Evolutionary conservation across 2,797 vertebrate genomes (phyloP).

Genomic region (Apodemus agrarius): DNA sequence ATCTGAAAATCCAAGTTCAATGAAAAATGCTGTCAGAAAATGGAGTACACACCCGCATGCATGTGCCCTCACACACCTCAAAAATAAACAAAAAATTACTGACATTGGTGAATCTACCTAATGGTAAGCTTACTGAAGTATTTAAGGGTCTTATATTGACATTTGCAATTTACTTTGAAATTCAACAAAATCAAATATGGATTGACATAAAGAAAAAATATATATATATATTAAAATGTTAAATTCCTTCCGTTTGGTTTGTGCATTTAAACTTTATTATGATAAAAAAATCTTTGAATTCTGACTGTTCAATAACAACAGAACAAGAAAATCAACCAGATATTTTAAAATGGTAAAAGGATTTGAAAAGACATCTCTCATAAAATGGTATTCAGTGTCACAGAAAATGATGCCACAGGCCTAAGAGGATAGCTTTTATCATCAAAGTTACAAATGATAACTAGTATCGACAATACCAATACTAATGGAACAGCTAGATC

Average conservation of each 20-base stretch:
- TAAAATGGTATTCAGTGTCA: background rate
- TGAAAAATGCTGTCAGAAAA: background rate
- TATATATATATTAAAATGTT: background rate
- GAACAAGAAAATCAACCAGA: background rate
- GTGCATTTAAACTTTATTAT: background rate
- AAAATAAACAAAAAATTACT: background rate
- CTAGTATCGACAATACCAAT: background rate
- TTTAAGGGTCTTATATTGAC: background rate
- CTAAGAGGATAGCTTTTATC: background rate
- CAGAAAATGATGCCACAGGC: background rate
- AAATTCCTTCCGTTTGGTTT: constrained; percentile 24
- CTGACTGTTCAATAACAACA: background rate
- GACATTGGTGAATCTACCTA: background rate
- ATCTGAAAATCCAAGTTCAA: background rate
- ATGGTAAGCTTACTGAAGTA: constrained; percentile 11
- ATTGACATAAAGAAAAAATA: no score
- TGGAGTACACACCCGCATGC: background rate
- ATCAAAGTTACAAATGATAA: background rate
- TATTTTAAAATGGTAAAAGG: background rate
- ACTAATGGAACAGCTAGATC: background rate
- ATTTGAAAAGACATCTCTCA: background rate
- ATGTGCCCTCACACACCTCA: background rate
- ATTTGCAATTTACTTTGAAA: background rate
- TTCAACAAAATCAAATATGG: background rate
- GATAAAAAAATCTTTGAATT: constrained; percentile 3